Evolutionary conservation across 2,797 vertebrate species (phyloP).

Genomic region (Characodon lateralis): DNA sequence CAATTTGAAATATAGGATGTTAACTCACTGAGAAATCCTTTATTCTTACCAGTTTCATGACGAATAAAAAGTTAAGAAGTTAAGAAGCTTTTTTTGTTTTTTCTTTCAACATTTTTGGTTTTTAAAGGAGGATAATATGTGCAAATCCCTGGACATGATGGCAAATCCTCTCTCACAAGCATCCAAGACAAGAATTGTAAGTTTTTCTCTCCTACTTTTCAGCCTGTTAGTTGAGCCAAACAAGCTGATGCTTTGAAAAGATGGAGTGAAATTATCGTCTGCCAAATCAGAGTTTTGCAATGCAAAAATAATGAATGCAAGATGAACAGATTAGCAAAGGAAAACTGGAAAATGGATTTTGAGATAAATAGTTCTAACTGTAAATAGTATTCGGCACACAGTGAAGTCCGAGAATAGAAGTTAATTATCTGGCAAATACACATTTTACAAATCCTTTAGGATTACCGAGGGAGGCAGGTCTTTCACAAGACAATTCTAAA

Average conservation of each 20-base stretch:
- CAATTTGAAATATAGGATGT: not conserved
- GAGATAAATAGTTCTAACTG: conserved; percentile 2
- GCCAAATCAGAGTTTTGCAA: conserved; percentile 5
- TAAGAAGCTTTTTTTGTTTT: not conserved
- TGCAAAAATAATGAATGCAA: conserved; percentile 19
- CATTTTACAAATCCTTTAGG: not conserved
- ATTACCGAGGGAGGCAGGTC: conserved; percentile 17
- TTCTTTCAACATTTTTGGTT: not conserved
- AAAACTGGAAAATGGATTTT: not conserved
- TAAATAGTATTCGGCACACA: conserved; percentile 10
- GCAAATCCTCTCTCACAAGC: not conserved
- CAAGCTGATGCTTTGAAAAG: not conserved
- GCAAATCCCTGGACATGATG: not conserved
- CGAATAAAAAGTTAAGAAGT: not conserved
- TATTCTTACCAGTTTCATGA: not conserved
- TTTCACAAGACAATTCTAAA: not conserved
- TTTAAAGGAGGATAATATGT: not conserved
- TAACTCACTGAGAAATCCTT: not conserved
- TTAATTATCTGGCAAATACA: conserved; percentile 29
- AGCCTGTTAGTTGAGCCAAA: conserved; percentile 4
- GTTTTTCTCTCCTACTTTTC: not conserved
- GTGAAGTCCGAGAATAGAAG: conserved; percentile 24
- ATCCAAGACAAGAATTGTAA: not conserved
- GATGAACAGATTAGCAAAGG: conserved; percentile 17
- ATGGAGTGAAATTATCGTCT: conserved; percentile 4